A percentile compares a stretch with the other conserved stretches of the same genome.
These are phyloP conservation scores for Amiota communis DNA, from an alignment of 2,888 invertebrate species.

Conservation along the genomic window DNA sequence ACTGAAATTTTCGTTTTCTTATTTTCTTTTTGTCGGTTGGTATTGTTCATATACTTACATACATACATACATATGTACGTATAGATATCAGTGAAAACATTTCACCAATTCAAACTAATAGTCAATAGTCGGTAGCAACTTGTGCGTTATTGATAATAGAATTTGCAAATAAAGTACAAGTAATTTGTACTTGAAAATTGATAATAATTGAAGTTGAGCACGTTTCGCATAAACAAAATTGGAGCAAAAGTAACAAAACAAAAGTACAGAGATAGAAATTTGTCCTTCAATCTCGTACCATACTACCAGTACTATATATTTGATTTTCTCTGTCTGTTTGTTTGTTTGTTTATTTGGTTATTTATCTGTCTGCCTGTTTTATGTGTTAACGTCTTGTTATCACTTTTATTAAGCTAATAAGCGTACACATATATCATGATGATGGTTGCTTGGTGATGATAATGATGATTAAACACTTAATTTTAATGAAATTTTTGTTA, in stretches of 20 bases:
- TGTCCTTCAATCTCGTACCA: not conserved
- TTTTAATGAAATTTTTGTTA: too few relatives aligned
- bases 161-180: constrained; percentile 59
- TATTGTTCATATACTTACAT: too few relatives aligned
- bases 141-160: constrained; percentile 47
- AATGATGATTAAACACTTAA: too few relatives aligned
- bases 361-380: not conserved
- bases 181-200: constrained; percentile 51
- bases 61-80: too few relatives aligned
- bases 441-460: too few relatives aligned
- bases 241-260: constrained; percentile 34
- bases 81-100: constrained; percentile 18
- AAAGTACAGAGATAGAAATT: not conserved
- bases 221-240: constrained; percentile 31
- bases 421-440: too few relatives aligned
- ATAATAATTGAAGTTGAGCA: constrained; percentile 18
- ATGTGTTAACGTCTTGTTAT: constrained; percentile 3
- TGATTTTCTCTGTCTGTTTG: not conserved
- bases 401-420: constrained; percentile 11
- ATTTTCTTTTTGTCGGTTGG: not conserved
- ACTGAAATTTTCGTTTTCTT: not conserved
- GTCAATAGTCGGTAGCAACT: constrained; percentile 48
- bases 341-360: not conserved
- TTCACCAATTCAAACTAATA: constrained; percentile 34
- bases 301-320: too few relatives aligned